phyloP scores from a whole-genome alignment of 2,888 invertebrate genomes.

The Rhopalosiphum nymphaeae region DNA sequence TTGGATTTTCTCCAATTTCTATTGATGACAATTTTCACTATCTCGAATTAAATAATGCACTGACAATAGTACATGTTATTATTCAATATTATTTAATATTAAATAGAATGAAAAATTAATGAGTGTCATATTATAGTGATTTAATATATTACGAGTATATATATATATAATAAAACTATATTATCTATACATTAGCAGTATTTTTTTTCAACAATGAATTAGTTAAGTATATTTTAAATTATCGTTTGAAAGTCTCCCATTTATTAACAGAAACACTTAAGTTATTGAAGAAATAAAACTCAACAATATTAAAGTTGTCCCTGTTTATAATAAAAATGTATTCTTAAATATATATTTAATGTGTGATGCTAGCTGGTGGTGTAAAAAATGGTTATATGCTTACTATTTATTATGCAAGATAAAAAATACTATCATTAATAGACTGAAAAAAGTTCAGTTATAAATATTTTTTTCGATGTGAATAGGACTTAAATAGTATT shows the following conservation, averaged over 20 bases:
- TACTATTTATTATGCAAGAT: not conserved
- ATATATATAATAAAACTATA: not conserved
- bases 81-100: not conserved
- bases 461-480: not conserved
- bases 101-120: not conserved
- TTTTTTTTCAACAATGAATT: not conserved
- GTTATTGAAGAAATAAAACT: not conserved
- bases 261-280: not conserved
- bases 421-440: not conserved
- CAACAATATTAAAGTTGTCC: not conserved
- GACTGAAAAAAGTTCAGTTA: not conserved
- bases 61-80: not conserved
- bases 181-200: not conserved
- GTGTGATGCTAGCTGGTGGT: not conserved
- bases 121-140: not conserved
- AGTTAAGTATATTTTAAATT: not conserved
- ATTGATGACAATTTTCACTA: not conserved
- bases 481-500: not conserved
- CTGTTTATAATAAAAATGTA: not conserved
- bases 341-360: not conserved
- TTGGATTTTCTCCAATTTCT: not conserved
- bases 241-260: not conserved
- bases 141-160: not conserved
- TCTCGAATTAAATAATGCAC: not conserved
- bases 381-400: not conserved